Conservation (phyloP, 2,113 vertebrate species). For the Panthera tigris region DNA sequence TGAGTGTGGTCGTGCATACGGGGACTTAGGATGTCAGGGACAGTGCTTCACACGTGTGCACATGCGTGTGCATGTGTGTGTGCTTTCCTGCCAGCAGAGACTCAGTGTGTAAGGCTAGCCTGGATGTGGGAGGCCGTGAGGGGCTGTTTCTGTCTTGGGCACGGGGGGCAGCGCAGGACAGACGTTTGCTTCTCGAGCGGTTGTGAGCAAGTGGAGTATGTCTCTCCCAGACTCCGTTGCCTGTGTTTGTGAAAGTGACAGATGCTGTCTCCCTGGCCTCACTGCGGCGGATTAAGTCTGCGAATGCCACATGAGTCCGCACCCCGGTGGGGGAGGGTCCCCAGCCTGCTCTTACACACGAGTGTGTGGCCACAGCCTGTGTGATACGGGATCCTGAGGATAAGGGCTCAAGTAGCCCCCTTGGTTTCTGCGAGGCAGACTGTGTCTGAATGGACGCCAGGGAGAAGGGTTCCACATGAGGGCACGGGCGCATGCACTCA, state of each 20-base stretch:
- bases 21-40: background rate
- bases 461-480: background rate
- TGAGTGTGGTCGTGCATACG: background rate
- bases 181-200: background rate
- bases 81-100: background rate
- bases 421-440: background rate
- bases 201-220: slow-evolving; percentile 55
- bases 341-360: background rate
- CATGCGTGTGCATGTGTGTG: background rate
- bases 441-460: background rate
- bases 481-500: background rate
- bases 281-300: slow-evolving; percentile 73
- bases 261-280: slow-evolving; percentile 75
- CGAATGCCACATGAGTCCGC: slow-evolving; percentile 71
- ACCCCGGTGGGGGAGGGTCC: slow-evolving; percentile 73
- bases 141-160: background rate
- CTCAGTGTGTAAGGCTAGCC: no score
- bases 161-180: rapidly evolving
- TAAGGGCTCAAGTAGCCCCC: background rate
- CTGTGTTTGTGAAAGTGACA: slow-evolving; percentile 78
- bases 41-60: background rate
- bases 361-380: background rate
- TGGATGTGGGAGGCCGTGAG: background rate
- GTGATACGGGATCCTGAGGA: background rate
- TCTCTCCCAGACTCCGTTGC: slow-evolving; percentile 47